Evolutionary conservation across 2,113 vertebrate species (phyloP), one percentile per base, ranked within the genome.

Genomic region (Xenopus borealis): DNA sequence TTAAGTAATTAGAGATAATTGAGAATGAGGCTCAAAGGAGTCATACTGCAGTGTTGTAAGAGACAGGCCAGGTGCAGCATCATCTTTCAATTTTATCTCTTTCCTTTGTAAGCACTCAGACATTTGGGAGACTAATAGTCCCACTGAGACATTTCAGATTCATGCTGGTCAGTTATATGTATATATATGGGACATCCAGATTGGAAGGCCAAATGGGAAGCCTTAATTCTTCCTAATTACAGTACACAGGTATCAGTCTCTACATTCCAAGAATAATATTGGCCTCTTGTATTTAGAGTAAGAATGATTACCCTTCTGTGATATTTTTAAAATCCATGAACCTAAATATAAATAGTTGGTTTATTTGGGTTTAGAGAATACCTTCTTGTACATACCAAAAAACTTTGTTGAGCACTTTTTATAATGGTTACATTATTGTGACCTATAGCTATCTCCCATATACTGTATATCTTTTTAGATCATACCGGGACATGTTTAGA

Each of bases 1-100:
- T 76, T 76, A 76, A 70, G 69, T 76, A 66, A 70, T 76, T 76
- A 76, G 30, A 69, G 58, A 63, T 76, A 76, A 76, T 76, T 76
- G 74, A 76, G 74, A 75, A 76, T 70, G 59, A 76, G 74, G 74
- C 74, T 70, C 59, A 17, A 64, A 76, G 74, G 74, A 76, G 30
- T 45, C 66, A 69, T 75, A 66, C 66, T 76, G 59, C 66, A 53
- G 27, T 52, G 69, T 19, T 69, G 52, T 50, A 45, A 69, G 73
- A 76, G 73, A 75, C 72, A 69, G 50, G 50, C 66, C 74, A 76
- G 74, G 67, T 76, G 74, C 74, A 76, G 44, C 65, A 47, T 63
- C 45, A 76, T 69, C 59, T 69, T 57, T 76, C 59, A 55, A 59
- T 70, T 69, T 76, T 76, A 57, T 63, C 74, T 69, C 55, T 69